phyloP scores from a whole-genome alignment of 1,140 invertebrate species.

The Pemphigus obesinymphae region DNA sequence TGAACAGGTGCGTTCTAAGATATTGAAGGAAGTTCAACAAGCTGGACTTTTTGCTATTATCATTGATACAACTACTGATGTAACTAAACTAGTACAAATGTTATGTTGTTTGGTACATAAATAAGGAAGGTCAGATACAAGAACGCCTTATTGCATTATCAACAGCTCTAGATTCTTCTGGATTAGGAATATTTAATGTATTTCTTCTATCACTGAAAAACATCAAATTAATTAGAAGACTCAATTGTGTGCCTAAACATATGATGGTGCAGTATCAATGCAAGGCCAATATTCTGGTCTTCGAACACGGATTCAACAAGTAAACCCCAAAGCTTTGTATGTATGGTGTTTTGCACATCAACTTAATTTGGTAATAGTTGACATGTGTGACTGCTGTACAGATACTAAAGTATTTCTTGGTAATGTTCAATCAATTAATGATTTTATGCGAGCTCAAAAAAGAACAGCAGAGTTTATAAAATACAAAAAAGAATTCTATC shows the following conservation, averaged over 20 bases:
- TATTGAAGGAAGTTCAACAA: not conserved
- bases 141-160: no score
- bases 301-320: no score
- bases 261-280: no score
- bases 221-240: no score
- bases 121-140: no score
- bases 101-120: no score
- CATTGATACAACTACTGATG: not conserved
- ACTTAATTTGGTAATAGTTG: no score
- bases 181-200: not conserved
- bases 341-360: no score
- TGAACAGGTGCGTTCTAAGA: not conserved
- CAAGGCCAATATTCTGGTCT: no score
- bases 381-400: not conserved
- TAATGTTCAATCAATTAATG: not conserved
- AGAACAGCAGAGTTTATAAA: not conserved
- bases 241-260: no score
- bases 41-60: not conserved
- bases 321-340: no score
- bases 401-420: not conserved
- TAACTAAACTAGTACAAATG: not conserved
- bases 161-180: not conserved
- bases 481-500: not conserved
- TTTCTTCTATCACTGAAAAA: not conserved
- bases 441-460: not conserved